Percentiles rank a stretch among this genome's conserved stretches.
Evolutionary conservation across 2,797 vertebrate genomes (phyloP).

Genomic region (Erithacus rubecula): DNA sequence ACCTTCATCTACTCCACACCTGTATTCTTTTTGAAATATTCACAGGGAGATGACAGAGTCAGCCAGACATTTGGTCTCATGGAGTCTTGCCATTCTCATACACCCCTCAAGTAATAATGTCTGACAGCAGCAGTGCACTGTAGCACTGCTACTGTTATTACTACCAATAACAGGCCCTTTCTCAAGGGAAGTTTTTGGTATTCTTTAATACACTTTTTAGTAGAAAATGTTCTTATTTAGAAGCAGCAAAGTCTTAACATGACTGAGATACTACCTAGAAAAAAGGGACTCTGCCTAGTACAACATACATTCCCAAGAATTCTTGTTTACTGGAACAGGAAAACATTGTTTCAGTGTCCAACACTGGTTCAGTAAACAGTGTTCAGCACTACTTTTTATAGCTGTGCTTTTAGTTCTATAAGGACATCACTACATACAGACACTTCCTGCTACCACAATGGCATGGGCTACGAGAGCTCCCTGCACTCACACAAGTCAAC

Average conservation of each 20-base stretch:
- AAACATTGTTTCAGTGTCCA: neutral
- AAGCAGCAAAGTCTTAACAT: neutral
- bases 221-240: neutral
- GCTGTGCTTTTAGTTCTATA: neutral
- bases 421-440: neutral
- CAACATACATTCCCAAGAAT: neutral
- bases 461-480: neutral
- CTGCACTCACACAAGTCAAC: neutral
- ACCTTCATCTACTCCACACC: neutral
- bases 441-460: neutral
- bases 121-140: neutral
- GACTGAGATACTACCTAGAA: neutral
- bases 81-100: neutral
- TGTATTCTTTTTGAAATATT: neutral
- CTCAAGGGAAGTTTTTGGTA: neutral
- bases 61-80: neutral
- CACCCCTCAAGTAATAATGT: fast-evolving
- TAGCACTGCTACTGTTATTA: neutral
- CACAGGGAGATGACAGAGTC: neutral
- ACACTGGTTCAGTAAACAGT: neutral
- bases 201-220: neutral
- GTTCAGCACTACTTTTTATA: neutral
- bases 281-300: neutral
- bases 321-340: neutral
- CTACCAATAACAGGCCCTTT: neutral